Percentiles rank a stretch among this genome's conserved stretches.
Evolutionary conservation across 2,888 invertebrate species (phyloP).

Genomic region (Taenaris catops): DNA sequence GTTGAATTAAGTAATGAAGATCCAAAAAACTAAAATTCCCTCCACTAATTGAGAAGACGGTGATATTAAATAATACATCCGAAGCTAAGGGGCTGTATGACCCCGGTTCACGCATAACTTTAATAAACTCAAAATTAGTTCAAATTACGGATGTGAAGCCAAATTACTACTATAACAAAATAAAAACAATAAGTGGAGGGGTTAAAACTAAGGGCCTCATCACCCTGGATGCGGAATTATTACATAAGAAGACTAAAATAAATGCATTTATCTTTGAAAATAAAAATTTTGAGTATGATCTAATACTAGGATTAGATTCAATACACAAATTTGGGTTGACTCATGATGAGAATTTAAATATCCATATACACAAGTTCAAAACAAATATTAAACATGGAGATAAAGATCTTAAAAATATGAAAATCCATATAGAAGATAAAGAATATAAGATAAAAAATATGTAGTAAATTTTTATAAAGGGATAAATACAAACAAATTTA

Average conservation of each 20-base stretch:
- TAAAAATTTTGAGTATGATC: conserved; percentile 5
- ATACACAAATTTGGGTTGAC: not conserved
- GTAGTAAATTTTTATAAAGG: too few relatives aligned
- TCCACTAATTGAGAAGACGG: not conserved
- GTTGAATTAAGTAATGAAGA: not conserved
- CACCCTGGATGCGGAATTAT: too few relatives aligned
- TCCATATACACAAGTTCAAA: not conserved
- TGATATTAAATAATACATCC: not conserved
- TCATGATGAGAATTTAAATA: conserved; percentile 1
- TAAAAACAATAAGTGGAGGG: conserved; percentile 19
- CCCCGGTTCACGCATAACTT: conserved; percentile 2
- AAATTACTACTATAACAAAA: conserved; percentile 24
- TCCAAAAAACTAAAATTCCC: not conserved
- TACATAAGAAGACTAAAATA: not conserved
- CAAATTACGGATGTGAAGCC: conserved; percentile 16
- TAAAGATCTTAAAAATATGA: too few relatives aligned
- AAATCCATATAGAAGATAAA: too few relatives aligned
- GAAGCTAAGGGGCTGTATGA: not conserved
- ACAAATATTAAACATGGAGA: too few relatives aligned
- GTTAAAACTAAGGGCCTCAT: too few relatives aligned
- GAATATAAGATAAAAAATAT: too few relatives aligned
- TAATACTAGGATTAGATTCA: not conserved
- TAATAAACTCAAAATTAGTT: conserved; percentile 4
- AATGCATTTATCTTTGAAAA: conserved; percentile 1
- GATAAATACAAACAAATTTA: too few relatives aligned